These are phyloP conservation scores for Chlorops oryzae DNA, from an alignment of 1,140 invertebrate species.

Conservation along the genomic window DNA sequence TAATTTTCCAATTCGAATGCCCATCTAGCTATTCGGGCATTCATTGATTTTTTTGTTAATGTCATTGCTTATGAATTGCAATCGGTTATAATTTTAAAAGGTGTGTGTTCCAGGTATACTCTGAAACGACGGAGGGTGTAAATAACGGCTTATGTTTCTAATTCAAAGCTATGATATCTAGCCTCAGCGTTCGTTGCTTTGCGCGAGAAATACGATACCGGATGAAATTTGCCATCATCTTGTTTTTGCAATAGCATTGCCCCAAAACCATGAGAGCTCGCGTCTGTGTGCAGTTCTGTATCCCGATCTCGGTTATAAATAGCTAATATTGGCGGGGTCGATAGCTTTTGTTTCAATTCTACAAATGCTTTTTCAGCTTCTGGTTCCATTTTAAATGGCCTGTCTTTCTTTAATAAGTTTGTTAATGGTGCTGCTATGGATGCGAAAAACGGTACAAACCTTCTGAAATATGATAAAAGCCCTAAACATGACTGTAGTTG, in stretches of 20 bases:
- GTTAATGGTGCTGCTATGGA: not conserved
- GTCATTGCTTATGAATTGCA: conserved; percentile 42
- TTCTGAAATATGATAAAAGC: too few species aligned
- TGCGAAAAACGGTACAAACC: conserved; percentile 4
- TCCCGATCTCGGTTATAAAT: conserved; percentile 14
- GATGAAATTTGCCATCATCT: too few species aligned
- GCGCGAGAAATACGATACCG: conserved; percentile 44
- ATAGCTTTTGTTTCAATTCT: too few species aligned
- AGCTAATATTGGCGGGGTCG: conserved; percentile 13
- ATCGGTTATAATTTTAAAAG: conserved; percentile 49
- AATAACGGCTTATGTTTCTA: conserved; percentile 51
- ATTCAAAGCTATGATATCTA: conserved; percentile 48
- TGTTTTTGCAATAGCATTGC: conserved; percentile 35
- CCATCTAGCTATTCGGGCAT: conserved; percentile 37
- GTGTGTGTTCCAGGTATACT: conserved; percentile 48
- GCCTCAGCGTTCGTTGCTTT: conserved; percentile 42
- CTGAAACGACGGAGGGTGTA: conserved; percentile 50
- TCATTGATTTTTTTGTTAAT: conserved; percentile 41
- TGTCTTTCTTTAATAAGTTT: too few species aligned
- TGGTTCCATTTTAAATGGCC: too few species aligned
- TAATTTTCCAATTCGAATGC: conserved; percentile 20
- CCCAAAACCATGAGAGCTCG: conserved; percentile 27
- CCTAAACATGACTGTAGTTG: too few species aligned
- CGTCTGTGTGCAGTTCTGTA: conserved; percentile 23
- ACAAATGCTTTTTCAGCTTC: too few species aligned